Base-by-base conservation (phyloP, 2,888 invertebrate genomes). In the Athrips mouffetella region DNA sequence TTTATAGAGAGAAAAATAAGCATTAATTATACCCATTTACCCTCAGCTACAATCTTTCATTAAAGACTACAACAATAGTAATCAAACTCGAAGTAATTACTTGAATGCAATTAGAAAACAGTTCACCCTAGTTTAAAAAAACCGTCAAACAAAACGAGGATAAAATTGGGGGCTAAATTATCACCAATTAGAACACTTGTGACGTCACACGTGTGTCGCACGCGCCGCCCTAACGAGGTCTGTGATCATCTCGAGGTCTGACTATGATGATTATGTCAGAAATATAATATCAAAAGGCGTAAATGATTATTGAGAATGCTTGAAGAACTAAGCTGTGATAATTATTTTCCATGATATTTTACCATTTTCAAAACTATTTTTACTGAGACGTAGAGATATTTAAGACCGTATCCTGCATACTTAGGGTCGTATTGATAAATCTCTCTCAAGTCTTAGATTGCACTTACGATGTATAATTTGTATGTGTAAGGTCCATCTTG, bases 121-220 rank as follows among this genome's bases (percentile, higher is more conserved):
- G 62, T 69, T 65, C 46, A 45, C 57, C 57, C 57, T 46, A 52
- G 47, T 6, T 15, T 15, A 49, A 51, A 58, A 57, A 54, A 55
- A 51, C 57, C 50, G 52, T 45, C 48, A 37, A 44, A 48, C 46
- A 48, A 52, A 57, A 54, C 53, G 50, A 53, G 50, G 40, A 27
- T 48, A 44, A 49, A 50, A 51, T 40, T 63, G 59, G 65, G 62
- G 56, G 50, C 65, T 62, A 64, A 75, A 79, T 84, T 76, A 75
- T 75, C 73, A 76, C 73, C 80, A 84, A 82, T 84, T 84, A 81
- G 79, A 60, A 64, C 65, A 65, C 63, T 65, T 63, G 62, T 48
- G 62, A 56, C 60, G 59, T 44, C 67, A 37, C 21, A 72, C 80
- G 80, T 76, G 82, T 59, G 54, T 47, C 53, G 53, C 85, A 81